Evolutionary conservation across 2,888 invertebrate genomes (phyloP), one percentile per base, ranked within the genome.

Genomic region (Diaprepes abbreviatus): DNA sequence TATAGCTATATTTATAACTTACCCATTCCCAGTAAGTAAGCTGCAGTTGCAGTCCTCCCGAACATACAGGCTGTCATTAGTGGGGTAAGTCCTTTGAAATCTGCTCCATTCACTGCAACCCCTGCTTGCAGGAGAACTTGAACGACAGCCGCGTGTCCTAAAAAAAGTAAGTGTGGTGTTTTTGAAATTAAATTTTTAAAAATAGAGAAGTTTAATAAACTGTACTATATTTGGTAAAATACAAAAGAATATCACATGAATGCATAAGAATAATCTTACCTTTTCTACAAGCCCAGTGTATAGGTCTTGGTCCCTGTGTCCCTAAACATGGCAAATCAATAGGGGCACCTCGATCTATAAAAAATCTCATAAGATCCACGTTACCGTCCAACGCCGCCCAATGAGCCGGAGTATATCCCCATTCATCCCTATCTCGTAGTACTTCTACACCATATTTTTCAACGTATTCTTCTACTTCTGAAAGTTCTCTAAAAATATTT

Each of bases 11-110:
- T n/a, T n/a, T n/a, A n/a, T n/a, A 24, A 10, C 31, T 48, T 52
- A 71, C 71, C 71, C 71, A 71, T 72, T 38, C 73, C 73, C 57
- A 97, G 87, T 0, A 97, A 86, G 83, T 94, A 96, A 0, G 95
- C 95, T 0, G 95, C 95, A 0, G 96, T 93, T 7, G 95, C 94
- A 1, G 94, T 93, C 79, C 94, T 90, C 6, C 96, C 96, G 80
- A 96, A 96, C 93, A 96, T 96, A 76, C 95, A 94, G 0, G 95
- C 95, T 0, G 94, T 93, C 91, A 96, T 96, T 54, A 97, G 84
- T 0, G 96, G 96, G 0, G 96, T 96, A 60, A 96, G 83, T 80
- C 92, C 92, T 86, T 96, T 96, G 78, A 94, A 94, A 82, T 97
- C 96, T 0, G 93, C 92, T 1, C 93, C 92, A 81, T 96, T 96